phyloP scores from a whole-genome alignment of 30 jellyfish, hydroid and myxozoan genomes.

The Aurelia sp. region DNA sequence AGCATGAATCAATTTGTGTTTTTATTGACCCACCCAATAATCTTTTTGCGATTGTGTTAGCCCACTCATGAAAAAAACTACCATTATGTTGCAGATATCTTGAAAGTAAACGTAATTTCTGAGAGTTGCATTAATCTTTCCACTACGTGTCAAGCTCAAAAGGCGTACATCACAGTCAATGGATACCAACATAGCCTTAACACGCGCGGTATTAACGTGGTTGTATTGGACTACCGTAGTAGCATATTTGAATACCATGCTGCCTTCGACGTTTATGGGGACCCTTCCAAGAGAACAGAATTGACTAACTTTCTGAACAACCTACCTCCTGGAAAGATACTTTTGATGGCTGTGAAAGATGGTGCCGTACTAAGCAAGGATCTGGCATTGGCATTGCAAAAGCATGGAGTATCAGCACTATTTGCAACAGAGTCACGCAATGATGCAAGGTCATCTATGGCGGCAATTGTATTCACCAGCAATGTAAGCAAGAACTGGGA shows the following conservation, averaged over 20 bases:
- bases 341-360: constrained; percentile 28
- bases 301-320: constrained; percentile 19
- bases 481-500: constrained; percentile 44
- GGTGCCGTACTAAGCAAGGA: not conserved
- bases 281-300: not conserved
- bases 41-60: too few relatives aligned
- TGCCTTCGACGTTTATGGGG: constrained; percentile 1
- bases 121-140: not conserved
- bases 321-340: constrained; percentile 23
- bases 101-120: not conserved
- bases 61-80: too few relatives aligned
- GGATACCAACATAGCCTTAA: constrained; percentile 32
- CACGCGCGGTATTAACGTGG: constrained; percentile 29
- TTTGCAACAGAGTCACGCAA: constrained; percentile 13
- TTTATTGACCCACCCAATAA: too few relatives aligned
- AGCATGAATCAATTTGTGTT: too few relatives aligned
- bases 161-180: constrained; percentile 22
- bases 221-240: constrained; percentile 49
- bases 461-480: constrained; percentile 45
- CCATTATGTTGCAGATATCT: not conserved
- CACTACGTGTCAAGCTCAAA: not conserved
- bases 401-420: constrained; percentile 34
- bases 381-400: constrained; percentile 31
- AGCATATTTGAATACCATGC: constrained; percentile 37
- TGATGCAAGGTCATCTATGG: constrained; percentile 25